A percentile compares a stretch with the other conserved stretches of the same genome.
These are phyloP conservation scores for Crocidura indochinensis DNA, from an alignment of 2,797 vertebrate species.

Conservation along the genomic window DNA sequence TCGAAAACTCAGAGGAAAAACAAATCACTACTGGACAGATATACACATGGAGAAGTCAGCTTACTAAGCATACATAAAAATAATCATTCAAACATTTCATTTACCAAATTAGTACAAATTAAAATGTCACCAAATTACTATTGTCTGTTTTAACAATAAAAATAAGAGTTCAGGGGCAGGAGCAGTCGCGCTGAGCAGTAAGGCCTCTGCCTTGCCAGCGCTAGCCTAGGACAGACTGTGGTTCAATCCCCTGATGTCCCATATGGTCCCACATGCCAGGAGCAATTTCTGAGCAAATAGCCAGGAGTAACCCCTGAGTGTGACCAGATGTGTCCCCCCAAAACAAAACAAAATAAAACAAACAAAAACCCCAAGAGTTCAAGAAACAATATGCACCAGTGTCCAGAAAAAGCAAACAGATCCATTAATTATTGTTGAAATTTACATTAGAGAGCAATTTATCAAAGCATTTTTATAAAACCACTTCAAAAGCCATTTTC, in stretches of 20 bases:
- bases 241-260: too few species aligned
- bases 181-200: too few species aligned
- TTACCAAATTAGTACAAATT: constrained; percentile 62
- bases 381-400: neutral
- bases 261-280: too few species aligned
- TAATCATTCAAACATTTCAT: constrained; percentile 44
- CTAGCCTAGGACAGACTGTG: too few species aligned
- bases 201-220: too few species aligned
- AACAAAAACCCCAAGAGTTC: too few species aligned
- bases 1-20: constrained; percentile 53
- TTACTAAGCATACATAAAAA: constrained; percentile 41
- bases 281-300: too few species aligned
- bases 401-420: constrained; percentile 47
- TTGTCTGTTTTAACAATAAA: constrained; percentile 38
- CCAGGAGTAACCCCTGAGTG: too few species aligned
- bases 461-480: constrained; percentile 5
- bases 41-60: constrained; percentile 15
- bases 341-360: too few species aligned
- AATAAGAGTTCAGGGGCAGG: neutral
- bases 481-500: neutral
- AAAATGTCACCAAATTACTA: constrained; percentile 23
- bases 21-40: neutral
- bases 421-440: neutral
- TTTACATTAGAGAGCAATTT: constrained; percentile 40
- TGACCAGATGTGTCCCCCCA: too few species aligned